Conservation (phyloP, 2,888 invertebrate genomes). For the Hylaea fasciaria region DNA sequence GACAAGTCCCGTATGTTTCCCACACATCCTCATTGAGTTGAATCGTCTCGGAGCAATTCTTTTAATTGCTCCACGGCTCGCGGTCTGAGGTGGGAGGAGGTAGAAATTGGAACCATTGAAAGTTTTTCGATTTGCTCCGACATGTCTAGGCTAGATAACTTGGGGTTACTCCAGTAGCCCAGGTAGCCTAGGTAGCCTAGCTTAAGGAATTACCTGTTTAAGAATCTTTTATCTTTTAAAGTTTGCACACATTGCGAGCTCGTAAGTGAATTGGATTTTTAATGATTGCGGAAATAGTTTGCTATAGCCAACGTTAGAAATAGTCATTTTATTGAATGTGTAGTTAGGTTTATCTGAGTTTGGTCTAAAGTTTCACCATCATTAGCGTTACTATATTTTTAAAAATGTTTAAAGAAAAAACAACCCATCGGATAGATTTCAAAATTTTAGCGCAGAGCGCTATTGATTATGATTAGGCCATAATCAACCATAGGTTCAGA, state of each 20-base stretch:
- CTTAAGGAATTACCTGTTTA: conserved; percentile 22
- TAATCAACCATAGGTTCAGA: too few species aligned
- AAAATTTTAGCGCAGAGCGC: too few species aligned
- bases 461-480: too few species aligned
- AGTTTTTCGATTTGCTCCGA: conserved; percentile 79
- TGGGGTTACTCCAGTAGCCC: conserved; percentile 36
- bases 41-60: conserved; percentile 69
- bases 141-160: conserved; percentile 58
- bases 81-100: conserved; percentile 36
- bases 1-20: neutral
- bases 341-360: too few species aligned
- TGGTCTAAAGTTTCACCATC: too few species aligned
- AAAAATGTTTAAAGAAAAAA: too few species aligned
- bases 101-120: conserved; percentile 75
- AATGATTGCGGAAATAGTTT: neutral
- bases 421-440: too few species aligned
- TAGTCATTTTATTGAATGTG: too few species aligned
- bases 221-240: conserved; percentile 22
- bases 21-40: conserved; percentile 32
- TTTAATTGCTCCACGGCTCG: conserved; percentile 78
- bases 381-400: too few species aligned
- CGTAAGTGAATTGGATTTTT: conserved; percentile 18
- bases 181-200: conserved; percentile 2
- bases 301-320: neutral
- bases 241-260: conserved; percentile 10